A percentile compares a stretch with the other conserved stretches of the same genome.
Evolutionary conservation across 2,888 invertebrate genomes (phyloP).

Genomic region (Erpobdella octoculata): DNA sequence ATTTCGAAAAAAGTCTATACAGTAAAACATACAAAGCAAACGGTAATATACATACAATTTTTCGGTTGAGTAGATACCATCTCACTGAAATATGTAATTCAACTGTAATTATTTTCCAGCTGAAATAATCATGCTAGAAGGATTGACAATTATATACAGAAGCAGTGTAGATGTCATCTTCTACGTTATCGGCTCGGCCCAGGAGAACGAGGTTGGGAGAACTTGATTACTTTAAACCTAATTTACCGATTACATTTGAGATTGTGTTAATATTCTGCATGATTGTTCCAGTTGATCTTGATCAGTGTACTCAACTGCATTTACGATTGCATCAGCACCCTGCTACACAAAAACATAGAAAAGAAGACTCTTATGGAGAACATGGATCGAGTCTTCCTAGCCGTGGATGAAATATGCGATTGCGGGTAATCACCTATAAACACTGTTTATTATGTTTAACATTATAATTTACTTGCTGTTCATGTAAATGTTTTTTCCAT

Average conservation of each 20-base stretch:
- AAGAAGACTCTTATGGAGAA: constrained; percentile 82
- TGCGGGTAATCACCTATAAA: constrained; percentile 75
- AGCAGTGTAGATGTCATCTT: constrained; percentile 97
- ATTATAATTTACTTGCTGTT: not conserved
- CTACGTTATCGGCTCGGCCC: constrained; percentile 93
- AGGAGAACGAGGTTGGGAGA: constrained; percentile 78
- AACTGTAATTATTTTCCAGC: constrained; percentile 51
- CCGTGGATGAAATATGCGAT: constrained; percentile 97
- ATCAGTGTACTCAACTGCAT: constrained; percentile 87
- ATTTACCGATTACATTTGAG: not conserved
- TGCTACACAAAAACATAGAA: constrained; percentile 90
- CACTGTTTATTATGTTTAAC: too few species aligned
- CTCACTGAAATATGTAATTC: not conserved
- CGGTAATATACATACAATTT: constrained; percentile 53
- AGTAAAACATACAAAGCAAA: constrained; percentile 90
- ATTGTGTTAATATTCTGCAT: not conserved
- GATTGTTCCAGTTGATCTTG: constrained; percentile 68
- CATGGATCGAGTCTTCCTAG: constrained; percentile 87
- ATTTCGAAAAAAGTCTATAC: constrained; percentile 94
- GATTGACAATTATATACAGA: constrained; percentile 90
- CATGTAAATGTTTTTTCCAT: not conserved
- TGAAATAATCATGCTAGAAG: constrained; percentile 97
- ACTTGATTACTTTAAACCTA: not conserved
- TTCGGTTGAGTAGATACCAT: not conserved
- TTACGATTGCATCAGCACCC: constrained; percentile 87